These are phyloP conservation scores for Drosophila siamana DNA, from an alignment of 2,888 invertebrate genomes.

Conservation along the genomic window DNA sequence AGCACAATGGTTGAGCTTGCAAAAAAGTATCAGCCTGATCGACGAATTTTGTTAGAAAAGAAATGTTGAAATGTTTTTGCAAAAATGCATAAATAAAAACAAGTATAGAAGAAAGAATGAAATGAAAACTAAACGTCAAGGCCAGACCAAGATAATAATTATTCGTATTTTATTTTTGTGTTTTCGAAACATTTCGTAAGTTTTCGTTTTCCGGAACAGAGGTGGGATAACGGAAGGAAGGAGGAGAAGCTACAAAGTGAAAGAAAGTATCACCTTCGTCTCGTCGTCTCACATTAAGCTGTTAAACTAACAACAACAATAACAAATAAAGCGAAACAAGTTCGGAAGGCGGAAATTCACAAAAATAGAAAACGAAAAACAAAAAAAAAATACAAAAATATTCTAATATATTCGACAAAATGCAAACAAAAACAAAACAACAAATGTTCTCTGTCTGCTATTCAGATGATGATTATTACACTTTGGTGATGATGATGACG, in stretches of 20 bases:
- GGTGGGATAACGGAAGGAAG: conserved; percentile 10
- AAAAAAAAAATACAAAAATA: conserved; percentile 21
- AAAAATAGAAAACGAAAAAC: conserved; percentile 50
- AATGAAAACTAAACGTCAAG: conserved; percentile 34
- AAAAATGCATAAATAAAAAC: conserved; percentile 21
- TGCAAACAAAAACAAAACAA: conserved; percentile 22
- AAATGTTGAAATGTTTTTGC: conserved; percentile 6
- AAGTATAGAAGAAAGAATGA: conserved; percentile 2
- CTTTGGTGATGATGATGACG: conserved; percentile 3
- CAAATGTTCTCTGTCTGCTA: conserved; percentile 11
- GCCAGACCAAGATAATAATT: conserved; percentile 29
- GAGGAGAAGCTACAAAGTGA: conserved; percentile 12
- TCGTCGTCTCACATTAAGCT: conserved; percentile 34
- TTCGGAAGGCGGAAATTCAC: conserved; percentile 60
- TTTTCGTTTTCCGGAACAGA: conserved; percentile 38
- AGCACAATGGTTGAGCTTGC: conserved; percentile 5
- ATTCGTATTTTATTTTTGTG: conserved; percentile 41
- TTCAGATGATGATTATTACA: conserved; percentile 18
- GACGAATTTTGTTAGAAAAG: conserved; percentile 24
- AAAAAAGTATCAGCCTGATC: conserved; percentile 10
- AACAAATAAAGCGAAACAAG: conserved; percentile 35
- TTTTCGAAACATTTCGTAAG: conserved; percentile 11
- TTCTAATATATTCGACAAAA: conserved; percentile 46
- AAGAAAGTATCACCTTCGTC: conserved; percentile 40
- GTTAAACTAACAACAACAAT: conserved; percentile 40